A percentile compares a stretch with the other conserved stretches of the same genome.
Conservation (phyloP, 2,113 vertebrate species). For the Pandion haliaetus region DNA sequence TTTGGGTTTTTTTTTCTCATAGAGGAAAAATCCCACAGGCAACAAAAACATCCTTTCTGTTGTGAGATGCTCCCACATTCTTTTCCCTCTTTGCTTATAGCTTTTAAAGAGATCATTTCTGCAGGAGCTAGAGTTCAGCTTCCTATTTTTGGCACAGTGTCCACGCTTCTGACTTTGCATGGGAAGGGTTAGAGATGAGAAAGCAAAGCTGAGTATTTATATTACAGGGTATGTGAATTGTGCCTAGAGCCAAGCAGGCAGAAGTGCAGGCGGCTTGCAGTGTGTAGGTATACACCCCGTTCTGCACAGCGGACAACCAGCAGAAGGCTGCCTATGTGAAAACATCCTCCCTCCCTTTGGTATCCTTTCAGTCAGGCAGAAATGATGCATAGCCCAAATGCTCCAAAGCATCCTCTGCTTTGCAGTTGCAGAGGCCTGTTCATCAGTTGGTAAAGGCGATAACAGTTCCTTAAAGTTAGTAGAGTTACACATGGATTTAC, state of each 20-base stretch:
- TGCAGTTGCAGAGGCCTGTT: background rate
- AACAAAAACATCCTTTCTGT: background rate
- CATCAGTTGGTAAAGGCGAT: background rate
- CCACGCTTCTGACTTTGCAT: background rate
- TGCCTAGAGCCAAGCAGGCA: background rate
- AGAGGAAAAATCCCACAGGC: background rate
- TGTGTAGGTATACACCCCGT: rapidly evolving
- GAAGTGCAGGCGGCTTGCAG: background rate
- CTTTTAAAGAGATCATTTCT: background rate
- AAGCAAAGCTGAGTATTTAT: slow-evolving; percentile 6
- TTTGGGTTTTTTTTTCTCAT: background rate
- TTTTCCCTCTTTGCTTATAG: background rate
- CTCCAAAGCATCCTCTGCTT: background rate
- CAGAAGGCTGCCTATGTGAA: background rate
- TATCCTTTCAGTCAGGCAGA: background rate
- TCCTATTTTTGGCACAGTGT: background rate
- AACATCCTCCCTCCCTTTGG: background rate
- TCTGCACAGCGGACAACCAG: background rate
- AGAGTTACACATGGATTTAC: background rate
- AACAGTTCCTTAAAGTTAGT: background rate
- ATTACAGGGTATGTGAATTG: background rate
- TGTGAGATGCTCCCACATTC: background rate
- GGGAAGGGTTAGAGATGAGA: background rate
- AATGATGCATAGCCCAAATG: background rate
- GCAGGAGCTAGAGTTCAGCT: background rate